phyloP scores from a whole-genome alignment of 2,113 vertebrate species.

The Apteryx mantelli region DNA sequence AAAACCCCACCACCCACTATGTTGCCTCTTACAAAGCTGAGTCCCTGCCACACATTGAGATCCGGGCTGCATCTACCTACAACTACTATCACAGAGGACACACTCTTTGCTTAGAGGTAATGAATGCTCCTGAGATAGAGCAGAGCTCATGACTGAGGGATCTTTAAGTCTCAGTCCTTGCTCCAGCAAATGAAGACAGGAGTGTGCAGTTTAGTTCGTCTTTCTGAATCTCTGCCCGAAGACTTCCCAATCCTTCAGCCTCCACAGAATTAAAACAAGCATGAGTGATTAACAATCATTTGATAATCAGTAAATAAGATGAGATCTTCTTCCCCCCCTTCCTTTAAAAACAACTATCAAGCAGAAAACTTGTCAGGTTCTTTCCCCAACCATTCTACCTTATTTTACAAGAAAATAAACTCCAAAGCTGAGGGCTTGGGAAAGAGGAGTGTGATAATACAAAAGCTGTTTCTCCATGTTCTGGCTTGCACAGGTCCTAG shows the following conservation, averaged over 20 bases:
- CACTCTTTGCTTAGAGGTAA: background rate
- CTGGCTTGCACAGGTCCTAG: background rate
- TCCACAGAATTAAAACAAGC: background rate
- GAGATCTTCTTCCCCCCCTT: background rate
- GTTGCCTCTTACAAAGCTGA: background rate
- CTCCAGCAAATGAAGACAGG: background rate
- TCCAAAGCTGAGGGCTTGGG: background rate
- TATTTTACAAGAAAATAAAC: background rate
- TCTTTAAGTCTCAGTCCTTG: background rate
- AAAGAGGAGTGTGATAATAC: background rate
- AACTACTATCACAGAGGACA: background rate
- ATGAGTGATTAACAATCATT: background rate
- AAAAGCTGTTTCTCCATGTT: background rate
- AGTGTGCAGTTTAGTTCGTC: background rate
- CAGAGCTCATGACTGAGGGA: background rate
- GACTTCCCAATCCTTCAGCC: background rate
- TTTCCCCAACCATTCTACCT: background rate
- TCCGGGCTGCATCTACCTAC: background rate
- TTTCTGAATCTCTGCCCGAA: background rate
- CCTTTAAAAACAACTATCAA: background rate
- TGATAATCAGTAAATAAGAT: background rate
- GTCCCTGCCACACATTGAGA: background rate
- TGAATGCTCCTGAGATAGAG: background rate
- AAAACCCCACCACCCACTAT: background rate
- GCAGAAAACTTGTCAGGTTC: background rate